Conservation (phyloP, 2,113 vertebrate genomes). For the Geothlypis trichas region DNA sequence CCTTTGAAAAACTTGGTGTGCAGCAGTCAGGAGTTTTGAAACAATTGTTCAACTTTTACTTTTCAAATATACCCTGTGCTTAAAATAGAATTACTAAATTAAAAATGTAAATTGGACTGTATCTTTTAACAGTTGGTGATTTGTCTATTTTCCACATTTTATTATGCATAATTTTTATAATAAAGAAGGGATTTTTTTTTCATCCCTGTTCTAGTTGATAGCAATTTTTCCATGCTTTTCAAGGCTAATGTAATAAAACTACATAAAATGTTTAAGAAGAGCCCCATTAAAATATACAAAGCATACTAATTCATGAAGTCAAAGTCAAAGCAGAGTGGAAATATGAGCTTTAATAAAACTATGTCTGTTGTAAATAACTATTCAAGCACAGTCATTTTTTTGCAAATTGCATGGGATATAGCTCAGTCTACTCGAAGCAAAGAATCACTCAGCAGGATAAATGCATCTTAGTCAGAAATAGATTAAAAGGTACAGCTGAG, state of each 20-base stretch:
- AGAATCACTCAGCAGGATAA: constrained; percentile 38
- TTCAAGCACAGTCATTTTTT: constrained; percentile 57
- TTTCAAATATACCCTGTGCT: background rate
- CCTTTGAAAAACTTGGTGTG: background rate
- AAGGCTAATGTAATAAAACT: constrained; percentile 35
- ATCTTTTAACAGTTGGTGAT: constrained; percentile 31
- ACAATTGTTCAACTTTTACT: constrained; percentile 17
- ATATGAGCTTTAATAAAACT: constrained; percentile 66
- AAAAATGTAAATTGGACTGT: constrained; percentile 55
- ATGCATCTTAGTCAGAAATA: constrained; percentile 62
- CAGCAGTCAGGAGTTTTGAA: background rate
- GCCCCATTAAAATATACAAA: constrained; percentile 65
- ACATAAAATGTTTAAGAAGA: constrained; percentile 58
- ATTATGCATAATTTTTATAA: constrained; percentile 41
- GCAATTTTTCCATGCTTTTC: constrained; percentile 32
- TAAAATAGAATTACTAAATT: constrained; percentile 52
- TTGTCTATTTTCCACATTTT: constrained; percentile 36
- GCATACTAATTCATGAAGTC: constrained; percentile 56
- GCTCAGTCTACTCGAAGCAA: constrained; percentile 17
- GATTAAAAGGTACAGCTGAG: constrained; percentile 53
- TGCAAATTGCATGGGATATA: constrained; percentile 48
- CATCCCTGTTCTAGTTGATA: constrained; percentile 31
- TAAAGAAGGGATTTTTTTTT: constrained; percentile 27
- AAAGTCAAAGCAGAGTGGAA: constrained; percentile 58
- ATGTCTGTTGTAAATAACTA: constrained; percentile 64